Evolutionary conservation across 2,113 vertebrate genomes (phyloP).

Genomic region (Psilopsiagon aymara): DNA sequence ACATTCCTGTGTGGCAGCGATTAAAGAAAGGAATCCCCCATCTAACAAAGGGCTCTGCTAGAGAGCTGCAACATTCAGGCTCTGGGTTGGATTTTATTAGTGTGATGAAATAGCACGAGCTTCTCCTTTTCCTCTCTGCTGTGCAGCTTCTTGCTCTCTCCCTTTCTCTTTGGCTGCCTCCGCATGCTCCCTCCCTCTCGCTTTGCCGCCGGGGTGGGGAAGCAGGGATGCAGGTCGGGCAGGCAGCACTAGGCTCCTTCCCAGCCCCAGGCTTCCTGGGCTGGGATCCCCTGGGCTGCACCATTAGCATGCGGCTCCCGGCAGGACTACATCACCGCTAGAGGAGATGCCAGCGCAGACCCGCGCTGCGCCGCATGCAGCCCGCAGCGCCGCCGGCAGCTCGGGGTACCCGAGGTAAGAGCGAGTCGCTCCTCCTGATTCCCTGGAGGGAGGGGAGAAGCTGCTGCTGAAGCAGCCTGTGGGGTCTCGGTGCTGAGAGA

Average conservation of each 20-base stretch:
- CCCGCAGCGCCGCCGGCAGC: not conserved
- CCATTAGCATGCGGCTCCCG: slow-evolving; percentile 24
- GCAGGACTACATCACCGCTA: slow-evolving; percentile 53
- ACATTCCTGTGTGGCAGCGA: not conserved
- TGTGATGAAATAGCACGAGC: not conserved
- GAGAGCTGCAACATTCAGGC: not conserved
- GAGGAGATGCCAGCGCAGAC: slow-evolving; percentile 54
- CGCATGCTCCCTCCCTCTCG: not conserved
- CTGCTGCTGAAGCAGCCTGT: not conserved
- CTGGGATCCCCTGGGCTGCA: slow-evolving; percentile 37
- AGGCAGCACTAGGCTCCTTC: not conserved
- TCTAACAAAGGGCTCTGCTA: not conserved
- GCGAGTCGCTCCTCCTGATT: not conserved
- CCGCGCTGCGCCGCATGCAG: not conserved
- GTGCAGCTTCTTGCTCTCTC: not conserved
- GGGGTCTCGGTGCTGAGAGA: not conserved
- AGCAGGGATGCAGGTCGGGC: slow-evolving; percentile 41
- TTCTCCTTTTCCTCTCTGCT: not conserved
- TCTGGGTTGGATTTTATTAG: slow-evolving; percentile 1
- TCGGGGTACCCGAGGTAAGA: slow-evolving; percentile 26
- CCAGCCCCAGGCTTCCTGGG: not conserved
- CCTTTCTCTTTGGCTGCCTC: not conserved
- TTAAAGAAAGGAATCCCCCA: no score
- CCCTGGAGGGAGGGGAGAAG: accelerated
- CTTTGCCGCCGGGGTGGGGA: not conserved